These are phyloP conservation scores for Gobio gobio DNA, from an alignment of 2,113 vertebrate species.

Conservation along the genomic window DNA sequence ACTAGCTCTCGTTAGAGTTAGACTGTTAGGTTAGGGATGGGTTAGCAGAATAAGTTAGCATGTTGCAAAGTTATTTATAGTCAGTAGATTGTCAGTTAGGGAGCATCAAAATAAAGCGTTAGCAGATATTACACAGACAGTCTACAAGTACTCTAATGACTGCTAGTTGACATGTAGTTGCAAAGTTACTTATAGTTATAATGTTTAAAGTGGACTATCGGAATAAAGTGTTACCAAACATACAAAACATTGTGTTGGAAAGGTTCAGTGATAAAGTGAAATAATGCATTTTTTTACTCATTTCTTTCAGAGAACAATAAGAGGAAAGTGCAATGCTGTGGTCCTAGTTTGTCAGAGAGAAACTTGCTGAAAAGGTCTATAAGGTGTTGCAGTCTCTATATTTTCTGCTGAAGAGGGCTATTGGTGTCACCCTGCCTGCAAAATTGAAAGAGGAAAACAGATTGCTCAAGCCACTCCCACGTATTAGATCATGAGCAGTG, in stretches of 20 bases:
- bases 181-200: too few relatives aligned
- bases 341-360: not conserved
- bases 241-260: not conserved
- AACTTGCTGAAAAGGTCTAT: slow-evolving; percentile 25
- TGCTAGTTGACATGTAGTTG: too few relatives aligned
- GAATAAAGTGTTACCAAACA: too few relatives aligned
- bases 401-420: not conserved
- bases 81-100: too few relatives aligned
- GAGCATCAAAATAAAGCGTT: too few relatives aligned
- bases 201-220: too few relatives aligned
- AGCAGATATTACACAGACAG: too few relatives aligned
- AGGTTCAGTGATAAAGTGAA: not conserved
- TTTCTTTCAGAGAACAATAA: not conserved
- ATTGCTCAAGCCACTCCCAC: slow-evolving; percentile 18
- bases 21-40: too few relatives aligned
- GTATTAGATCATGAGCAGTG: not conserved
- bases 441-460: slow-evolving; percentile 16
- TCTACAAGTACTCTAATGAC: too few relatives aligned
- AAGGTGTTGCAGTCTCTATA: not conserved
- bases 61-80: too few relatives aligned
- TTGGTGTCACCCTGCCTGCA: slow-evolving; percentile 4
- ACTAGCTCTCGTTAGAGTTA: too few relatives aligned
- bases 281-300: not conserved
- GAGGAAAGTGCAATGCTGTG: not conserved
- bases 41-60: too few relatives aligned